These are phyloP conservation scores for Sycobia sp. DNA, from an alignment of 1,140 invertebrate genomes.

Conservation along the genomic window DNA sequence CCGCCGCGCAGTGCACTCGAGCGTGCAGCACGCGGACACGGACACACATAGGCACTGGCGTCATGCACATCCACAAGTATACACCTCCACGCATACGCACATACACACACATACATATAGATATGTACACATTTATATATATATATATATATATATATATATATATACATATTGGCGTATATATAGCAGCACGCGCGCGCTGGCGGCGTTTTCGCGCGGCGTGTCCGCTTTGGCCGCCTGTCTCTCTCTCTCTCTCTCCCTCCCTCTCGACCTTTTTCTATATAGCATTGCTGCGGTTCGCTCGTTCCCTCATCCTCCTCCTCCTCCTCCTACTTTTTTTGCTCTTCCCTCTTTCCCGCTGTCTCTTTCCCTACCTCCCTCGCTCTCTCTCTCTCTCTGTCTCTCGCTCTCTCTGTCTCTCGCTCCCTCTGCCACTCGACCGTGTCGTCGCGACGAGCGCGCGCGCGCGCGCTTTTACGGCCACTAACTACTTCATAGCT, in stretches of 20 bases:
- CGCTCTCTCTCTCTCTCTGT: background rate
- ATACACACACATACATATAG: too few relatives aligned
- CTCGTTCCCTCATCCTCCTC: constrained; percentile 24
- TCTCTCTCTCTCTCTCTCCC: constrained; percentile 18
- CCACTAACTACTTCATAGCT: constrained; percentile 32
- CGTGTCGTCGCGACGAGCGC: constrained; percentile 22
- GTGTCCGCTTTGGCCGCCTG: constrained; percentile 33
- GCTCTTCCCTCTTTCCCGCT: background rate
- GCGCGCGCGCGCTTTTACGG: constrained; percentile 38
- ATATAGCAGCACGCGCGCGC: too few relatives aligned
- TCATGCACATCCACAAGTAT: too few relatives aligned
- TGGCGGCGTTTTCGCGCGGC: constrained; percentile 34
- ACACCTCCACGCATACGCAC: too few relatives aligned
- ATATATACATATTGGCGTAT: too few relatives aligned
- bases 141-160: too few relatives aligned
- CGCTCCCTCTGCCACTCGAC: background rate
- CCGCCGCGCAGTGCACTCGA: constrained; percentile 30
- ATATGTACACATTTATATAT: too few relatives aligned
- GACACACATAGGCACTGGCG: too few relatives aligned
- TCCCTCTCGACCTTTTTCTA: background rate
- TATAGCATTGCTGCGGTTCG: too few relatives aligned
- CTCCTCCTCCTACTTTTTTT: background rate
- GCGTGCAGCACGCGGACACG: too few relatives aligned
- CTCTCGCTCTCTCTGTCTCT: background rate
- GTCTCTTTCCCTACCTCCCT: background rate